phyloP scores from a whole-genome alignment of 2,113 vertebrate genomes.

The Pardalotus punctatus region DNA sequence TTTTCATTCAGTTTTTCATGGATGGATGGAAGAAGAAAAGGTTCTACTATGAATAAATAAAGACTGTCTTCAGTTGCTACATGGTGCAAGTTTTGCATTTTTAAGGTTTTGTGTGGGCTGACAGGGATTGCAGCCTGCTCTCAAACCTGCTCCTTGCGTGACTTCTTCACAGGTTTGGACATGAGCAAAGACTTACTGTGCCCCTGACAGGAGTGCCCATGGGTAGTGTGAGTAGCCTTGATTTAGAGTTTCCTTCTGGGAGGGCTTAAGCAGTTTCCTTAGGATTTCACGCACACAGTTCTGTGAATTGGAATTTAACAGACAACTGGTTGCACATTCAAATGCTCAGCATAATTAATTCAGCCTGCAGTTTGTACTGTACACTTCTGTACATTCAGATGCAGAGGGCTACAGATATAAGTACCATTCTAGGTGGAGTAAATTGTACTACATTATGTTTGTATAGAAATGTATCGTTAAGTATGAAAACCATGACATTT shows the following conservation, averaged over 20 bases:
- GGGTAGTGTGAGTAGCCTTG: neutral
- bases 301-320: neutral
- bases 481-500: neutral
- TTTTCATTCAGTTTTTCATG: neutral
- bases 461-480: neutral
- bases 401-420: neutral
- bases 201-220: neutral
- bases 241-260: neutral
- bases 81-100: neutral
- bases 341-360: neutral
- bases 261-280: neutral
- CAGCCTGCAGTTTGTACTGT: neutral
- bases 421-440: neutral
- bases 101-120: neutral
- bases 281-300: neutral
- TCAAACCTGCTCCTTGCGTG: neutral
- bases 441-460: neutral
- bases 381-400: neutral
- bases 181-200: rapidly evolving
- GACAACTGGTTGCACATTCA: neutral
- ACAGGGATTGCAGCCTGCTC: neutral
- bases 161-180: neutral
- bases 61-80: neutral
- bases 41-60: neutral
- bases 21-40: neutral